These are phyloP conservation scores for Petaurus breviceps DNA, from an alignment of 2,113 vertebrate species.

Conservation along the genomic window DNA sequence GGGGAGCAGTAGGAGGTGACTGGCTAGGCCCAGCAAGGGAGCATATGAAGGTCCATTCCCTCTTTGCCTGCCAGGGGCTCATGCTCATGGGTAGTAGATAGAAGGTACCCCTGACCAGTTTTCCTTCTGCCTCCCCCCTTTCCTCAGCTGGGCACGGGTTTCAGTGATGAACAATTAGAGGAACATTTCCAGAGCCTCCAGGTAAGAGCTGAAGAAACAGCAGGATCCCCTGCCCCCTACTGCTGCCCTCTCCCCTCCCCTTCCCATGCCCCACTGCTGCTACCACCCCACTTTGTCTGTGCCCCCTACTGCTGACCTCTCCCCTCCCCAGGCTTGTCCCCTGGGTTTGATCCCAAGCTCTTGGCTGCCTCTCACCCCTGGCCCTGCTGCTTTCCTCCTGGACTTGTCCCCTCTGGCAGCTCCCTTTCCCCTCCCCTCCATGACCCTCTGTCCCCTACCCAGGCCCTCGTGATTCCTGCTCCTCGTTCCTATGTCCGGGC, in stretches of 20 bases:
- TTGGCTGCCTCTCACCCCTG: too few species aligned
- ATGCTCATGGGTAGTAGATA: fast-evolving
- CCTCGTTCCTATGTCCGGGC: constrained; percentile 90
- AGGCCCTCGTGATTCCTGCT: constrained; percentile 88
- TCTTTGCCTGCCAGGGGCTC: neutral
- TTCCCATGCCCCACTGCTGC: neutral
- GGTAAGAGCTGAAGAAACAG: constrained; percentile 76
- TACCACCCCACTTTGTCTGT: neutral
- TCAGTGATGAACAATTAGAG: constrained; percentile 93
- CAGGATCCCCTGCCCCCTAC: neutral
- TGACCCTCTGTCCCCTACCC: fast-evolving
- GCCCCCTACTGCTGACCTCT: too few species aligned
- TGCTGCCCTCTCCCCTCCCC: neutral
- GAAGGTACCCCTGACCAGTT: too few species aligned
- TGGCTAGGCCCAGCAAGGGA: too few species aligned
- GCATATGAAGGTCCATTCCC: neutral
- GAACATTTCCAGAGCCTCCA: constrained; percentile 89
- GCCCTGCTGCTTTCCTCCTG: neutral
- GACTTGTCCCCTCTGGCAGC: neutral
- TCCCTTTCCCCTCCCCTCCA: neutral
- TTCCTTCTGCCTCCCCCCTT: neutral
- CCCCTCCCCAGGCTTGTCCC: neutral
- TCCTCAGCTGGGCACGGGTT: constrained; percentile 93
- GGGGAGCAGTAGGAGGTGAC: neutral
- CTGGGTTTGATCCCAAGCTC: fast-evolving